Base-by-base conservation (phyloP, 2,113 vertebrate species). In the Triplophysa rosa region DNA sequence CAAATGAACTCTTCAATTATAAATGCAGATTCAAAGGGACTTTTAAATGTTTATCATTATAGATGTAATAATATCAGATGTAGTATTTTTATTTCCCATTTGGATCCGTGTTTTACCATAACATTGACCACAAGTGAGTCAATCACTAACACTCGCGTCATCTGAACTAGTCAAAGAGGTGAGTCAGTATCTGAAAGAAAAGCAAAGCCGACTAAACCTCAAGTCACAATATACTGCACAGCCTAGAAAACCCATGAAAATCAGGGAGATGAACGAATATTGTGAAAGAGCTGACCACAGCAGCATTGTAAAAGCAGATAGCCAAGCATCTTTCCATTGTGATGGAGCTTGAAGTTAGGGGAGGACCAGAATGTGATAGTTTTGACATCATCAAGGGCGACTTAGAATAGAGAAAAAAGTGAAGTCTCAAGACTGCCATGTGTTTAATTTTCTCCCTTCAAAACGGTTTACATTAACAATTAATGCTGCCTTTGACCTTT, bases 401-500 rank as follows among this genome's bases (percentile, higher is more conserved):
- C 33, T 40, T 75, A 33, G 56, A 47, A 33, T 58, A 69, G 37
- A 67, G 65, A 82, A 56, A 47, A 59, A 59, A 69, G 68, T 59
- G 29, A 75, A 37, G 74, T 73, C 54, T 75, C 16, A 33, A 69
- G 66, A 79, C 52, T 58, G 65, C 47, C 80, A 76, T 72, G 45
- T 14, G 71, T 83, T 81, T 79, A 69, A 26, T 59, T 77, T 66
- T 67, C 54, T 66, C 52, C 76, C 61, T 52, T 80, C 65, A 81
- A 79, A 85, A 78, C 45, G 73, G 63, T 78, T 79, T 84, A 81
- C 79, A 86, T 83, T 83, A 79, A 83, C 81, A 83, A 79, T 84
- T 86, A 83, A 87, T 89, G 88, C 84, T 83, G 80, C 67, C 49
- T 85, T 84, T 88, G 89, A 90, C 87, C 86, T 92, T 91, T 89